Evolutionary conservation across 1,140 invertebrate genomes (phyloP).

Genomic region (Mamestra configurata): DNA sequence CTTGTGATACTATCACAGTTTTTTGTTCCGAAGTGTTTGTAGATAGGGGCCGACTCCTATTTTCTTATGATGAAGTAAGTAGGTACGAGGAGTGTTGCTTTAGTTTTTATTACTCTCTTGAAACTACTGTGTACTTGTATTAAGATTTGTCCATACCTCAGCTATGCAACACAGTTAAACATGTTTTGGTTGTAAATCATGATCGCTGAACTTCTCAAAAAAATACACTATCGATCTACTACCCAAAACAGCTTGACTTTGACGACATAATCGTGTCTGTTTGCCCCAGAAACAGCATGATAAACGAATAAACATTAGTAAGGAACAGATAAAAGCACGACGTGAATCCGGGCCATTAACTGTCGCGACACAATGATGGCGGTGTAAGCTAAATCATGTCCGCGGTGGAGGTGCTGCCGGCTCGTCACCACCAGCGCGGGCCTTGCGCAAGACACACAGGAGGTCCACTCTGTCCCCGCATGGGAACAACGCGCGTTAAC

Average conservation of each 20-base stretch:
- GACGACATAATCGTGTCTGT: not conserved
- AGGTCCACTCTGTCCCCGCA: not conserved
- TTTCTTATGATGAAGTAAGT: not conserved
- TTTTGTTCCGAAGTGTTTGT: not conserved
- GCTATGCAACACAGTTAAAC: too few relatives aligned
- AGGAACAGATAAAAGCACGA: not conserved
- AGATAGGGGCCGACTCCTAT: not conserved
- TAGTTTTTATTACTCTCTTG: too few relatives aligned
- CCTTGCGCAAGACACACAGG: not conserved
- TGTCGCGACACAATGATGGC: not conserved
- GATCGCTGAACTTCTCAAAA: too few relatives aligned
- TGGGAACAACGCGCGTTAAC: not conserved
- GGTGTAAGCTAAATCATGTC: not conserved
- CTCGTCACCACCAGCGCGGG: not conserved
- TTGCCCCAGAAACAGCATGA: not conserved
- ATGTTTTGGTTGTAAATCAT: too few relatives aligned
- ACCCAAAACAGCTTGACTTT: too few relatives aligned
- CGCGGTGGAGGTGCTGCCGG: not conserved
- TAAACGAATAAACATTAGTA: not conserved
- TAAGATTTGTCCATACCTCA: too few relatives aligned
- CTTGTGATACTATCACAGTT: conserved; percentile 7
- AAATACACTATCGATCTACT: too few relatives aligned
- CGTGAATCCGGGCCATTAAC: not conserved
- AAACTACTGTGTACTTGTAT: too few relatives aligned
- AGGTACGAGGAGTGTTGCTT: too few relatives aligned